phyloP scores from a whole-genome alignment of 2,113 vertebrate genomes.

The Maccullochella peelii region DNA sequence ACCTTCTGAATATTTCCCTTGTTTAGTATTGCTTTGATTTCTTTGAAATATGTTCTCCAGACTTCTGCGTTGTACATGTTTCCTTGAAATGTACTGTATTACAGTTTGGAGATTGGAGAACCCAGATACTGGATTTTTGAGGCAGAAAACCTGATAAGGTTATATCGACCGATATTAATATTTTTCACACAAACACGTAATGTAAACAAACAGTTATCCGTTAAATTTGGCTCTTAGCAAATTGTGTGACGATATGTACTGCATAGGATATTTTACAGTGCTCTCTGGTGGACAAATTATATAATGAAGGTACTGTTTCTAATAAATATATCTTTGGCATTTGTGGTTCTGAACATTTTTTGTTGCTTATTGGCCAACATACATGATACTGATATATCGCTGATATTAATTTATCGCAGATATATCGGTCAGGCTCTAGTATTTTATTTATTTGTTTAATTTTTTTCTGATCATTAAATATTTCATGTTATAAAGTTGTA shows the following conservation, averaged over 20 bases:
- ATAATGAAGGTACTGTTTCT: neutral
- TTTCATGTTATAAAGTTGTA: neutral
- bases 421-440: neutral
- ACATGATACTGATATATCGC: neutral
- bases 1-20: neutral
- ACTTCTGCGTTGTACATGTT: neutral
- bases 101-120: neutral
- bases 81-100: neutral
- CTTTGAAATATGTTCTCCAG: too few species aligned
- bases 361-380: neutral
- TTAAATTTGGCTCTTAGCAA: neutral
- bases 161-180: neutral
- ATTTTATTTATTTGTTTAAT: neutral
- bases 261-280: neutral
- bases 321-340: neutral
- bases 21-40: neutral
- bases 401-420: neutral
- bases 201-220: neutral
- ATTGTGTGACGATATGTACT: neutral
- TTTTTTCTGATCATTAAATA: neutral
- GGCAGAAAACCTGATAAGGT: neutral
- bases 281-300: constrained; percentile 9
- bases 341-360: neutral
- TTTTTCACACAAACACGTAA: neutral
- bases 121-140: neutral